These are phyloP conservation scores for Physella acuta DNA, from an alignment of 1,140 invertebrate species.

Conservation along the genomic window DNA sequence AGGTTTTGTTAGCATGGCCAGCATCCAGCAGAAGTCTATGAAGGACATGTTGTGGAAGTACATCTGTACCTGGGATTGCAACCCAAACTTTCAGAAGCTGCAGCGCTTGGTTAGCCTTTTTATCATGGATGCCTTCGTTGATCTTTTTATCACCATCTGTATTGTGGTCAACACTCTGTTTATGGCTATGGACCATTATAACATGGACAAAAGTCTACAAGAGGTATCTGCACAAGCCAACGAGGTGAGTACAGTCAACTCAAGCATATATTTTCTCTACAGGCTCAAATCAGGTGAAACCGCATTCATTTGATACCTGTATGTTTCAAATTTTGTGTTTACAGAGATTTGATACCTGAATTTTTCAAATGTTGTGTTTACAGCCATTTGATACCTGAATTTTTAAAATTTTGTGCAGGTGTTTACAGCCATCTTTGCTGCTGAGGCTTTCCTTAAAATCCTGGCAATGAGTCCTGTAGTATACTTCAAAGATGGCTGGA, in stretches of 20 bases:
- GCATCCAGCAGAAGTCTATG: constrained; percentile 42
- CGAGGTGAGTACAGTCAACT: constrained; percentile 93
- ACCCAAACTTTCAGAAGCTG: constrained; percentile 84
- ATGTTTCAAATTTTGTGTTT: too few species aligned
- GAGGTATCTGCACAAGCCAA: constrained; percentile 86
- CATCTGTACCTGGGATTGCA: constrained; percentile 97
- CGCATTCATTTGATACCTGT: too few species aligned
- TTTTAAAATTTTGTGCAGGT: too few species aligned
- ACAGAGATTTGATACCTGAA: too few species aligned
- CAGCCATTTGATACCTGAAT: too few species aligned
- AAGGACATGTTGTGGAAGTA: constrained; percentile 72
- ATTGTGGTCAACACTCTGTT: constrained; percentile 97
- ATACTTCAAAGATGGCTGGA: constrained; percentile 99
- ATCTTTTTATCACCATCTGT: constrained; percentile 95
- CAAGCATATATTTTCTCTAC: too few species aligned
- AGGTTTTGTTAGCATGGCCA: constrained; percentile 43
- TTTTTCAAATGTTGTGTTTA: too few species aligned
- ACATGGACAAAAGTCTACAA: constrained; percentile 71
- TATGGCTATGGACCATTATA: constrained; percentile 95
- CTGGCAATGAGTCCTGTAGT: constrained; percentile 94
- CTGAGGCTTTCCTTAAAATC: constrained; percentile 93
- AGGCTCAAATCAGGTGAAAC: too few species aligned
- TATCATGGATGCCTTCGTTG: constrained; percentile 97
- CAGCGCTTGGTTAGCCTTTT: constrained; percentile 87
- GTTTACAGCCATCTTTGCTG: constrained; percentile 95